Percentiles rank a stretch among this genome's conserved stretches.
Conservation (phyloP, 2,888 invertebrate genomes). For the Dolichopus griseipennis region DNA sequence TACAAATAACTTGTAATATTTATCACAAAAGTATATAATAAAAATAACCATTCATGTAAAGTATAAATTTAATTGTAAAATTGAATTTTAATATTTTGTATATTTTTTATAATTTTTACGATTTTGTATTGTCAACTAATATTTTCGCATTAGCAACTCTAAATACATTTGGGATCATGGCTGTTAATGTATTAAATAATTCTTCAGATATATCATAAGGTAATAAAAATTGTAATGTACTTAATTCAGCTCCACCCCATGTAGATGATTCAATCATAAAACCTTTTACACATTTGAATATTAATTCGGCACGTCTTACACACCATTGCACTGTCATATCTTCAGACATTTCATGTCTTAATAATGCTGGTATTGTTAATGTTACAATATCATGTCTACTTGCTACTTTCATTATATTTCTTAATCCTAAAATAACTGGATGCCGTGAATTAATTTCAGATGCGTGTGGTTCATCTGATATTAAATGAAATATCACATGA, state of each 20-base stretch:
- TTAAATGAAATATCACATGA: conserved; percentile 92
- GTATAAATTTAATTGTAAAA: no score
- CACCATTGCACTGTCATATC: conserved; percentile 97
- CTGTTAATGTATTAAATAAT: conserved; percentile 69
- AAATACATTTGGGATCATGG: conserved; percentile 88
- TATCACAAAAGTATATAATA: not conserved
- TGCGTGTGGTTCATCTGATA: conserved; percentile 69
- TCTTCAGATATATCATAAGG: conserved; percentile 78
- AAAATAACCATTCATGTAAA: not conserved
- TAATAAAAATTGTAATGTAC: conserved; percentile 50
- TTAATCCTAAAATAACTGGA: conserved; percentile 85
- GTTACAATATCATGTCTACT: conserved; percentile 90
- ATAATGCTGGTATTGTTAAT: conserved; percentile 82
- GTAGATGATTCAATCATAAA: conserved; percentile 98
- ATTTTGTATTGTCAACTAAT: conserved; percentile 49
- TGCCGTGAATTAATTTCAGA: conserved; percentile 93
- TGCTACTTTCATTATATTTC: conserved; percentile 92
- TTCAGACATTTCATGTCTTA: conserved; percentile 91
- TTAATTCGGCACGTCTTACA: conserved; percentile 86
- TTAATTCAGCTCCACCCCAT: conserved; percentile 79
- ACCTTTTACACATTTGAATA: conserved; percentile 98
- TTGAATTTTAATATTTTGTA: not conserved
- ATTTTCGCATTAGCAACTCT: conserved; percentile 89
- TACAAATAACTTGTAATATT: no score
- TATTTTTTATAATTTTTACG: not conserved